Conservation (phyloP, 2,797 vertebrate species). For the Heliangelus exortis region DNA sequence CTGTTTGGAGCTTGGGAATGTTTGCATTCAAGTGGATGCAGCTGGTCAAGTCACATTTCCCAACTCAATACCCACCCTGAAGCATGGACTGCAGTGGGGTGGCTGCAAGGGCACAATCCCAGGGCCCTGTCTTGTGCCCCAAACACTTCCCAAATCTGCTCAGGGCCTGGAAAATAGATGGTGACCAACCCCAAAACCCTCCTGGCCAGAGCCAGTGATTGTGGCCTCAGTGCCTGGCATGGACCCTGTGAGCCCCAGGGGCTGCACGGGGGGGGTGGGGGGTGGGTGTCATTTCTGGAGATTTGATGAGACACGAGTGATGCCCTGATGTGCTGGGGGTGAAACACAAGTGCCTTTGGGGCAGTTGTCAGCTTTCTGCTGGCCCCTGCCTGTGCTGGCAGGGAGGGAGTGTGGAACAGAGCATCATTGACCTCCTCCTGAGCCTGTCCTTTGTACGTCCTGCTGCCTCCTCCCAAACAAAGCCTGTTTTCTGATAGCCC, state of each 20-base stretch:
- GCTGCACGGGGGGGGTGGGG: accelerated
- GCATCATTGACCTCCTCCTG: neutral
- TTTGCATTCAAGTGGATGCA: neutral
- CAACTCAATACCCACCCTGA: too few relatives aligned
- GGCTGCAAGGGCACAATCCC: neutral
- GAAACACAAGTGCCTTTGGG: neutral
- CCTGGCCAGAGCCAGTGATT: accelerated
- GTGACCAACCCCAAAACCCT: neutral
- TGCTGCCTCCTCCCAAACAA: neutral
- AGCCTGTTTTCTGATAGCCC: neutral
- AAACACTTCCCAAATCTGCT: neutral
- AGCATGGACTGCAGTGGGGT: neutral
- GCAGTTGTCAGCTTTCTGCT: neutral
- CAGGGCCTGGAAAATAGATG: neutral
- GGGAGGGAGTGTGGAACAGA: neutral
- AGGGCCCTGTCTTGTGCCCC: neutral
- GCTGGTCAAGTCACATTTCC: too few relatives aligned
- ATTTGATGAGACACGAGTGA: neutral
- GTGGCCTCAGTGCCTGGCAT: neutral
- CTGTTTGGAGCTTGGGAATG: neutral
- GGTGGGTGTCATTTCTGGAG: neutral
- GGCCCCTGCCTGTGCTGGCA: accelerated
- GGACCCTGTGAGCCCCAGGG: accelerated
- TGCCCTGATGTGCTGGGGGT: neutral
- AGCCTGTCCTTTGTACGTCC: neutral